Base-by-base conservation (phyloP, 2,888 invertebrate species). In the Yponomeuta sedellus region DNA sequence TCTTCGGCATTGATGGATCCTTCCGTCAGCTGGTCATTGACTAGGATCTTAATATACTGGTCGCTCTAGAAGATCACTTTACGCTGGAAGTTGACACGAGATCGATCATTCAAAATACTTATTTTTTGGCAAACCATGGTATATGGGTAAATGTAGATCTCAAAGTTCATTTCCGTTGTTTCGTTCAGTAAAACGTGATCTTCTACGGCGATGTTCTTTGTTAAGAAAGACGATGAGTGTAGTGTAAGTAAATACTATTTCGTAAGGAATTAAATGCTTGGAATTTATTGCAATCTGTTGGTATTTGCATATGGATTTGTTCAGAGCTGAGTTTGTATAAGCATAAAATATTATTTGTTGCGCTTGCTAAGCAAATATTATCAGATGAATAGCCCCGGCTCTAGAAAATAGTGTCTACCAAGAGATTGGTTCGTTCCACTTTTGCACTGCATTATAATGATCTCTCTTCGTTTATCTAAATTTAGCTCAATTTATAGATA, bases 1-100 rank as follows among this genome's bases (percentile, higher is more conserved):
- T 97, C 4, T 97, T 97, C 76, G 97, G 97, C n/a, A 93, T 97
- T 75, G 97, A 97, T 75, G 97, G 97, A 58, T 96, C 97, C 64
- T 97, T 97, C 92, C 94, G 96, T 76, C 96, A 97, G 83, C 88
- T 97, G 67, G 93, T 94, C 74, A 96, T 97, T 76, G 96, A 97
- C 90, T 97, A 61, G 25, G 34, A 16, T 52, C 44, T 16, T 52
- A 5, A 16, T 52, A 52, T 52, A 4, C 44, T 52, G 44, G 44
- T 16, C 44, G 3, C 44, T 52, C 16, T 12, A 16, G 44, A 52
- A 2, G 16, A 52, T 52, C 44, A 52, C 3, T 12, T 52, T 52
- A 34, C 34, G 34, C 34, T 34, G 34, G 34, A 6, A 8, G 2
- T 34, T 34, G 34, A 8, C 8, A 34, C 34, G 34, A 34, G 34